Evolutionary conservation across 2,888 invertebrate genomes (phyloP), one percentile per base, ranked within the genome.

Genomic region (Scotopteryx bipunctaria): DNA sequence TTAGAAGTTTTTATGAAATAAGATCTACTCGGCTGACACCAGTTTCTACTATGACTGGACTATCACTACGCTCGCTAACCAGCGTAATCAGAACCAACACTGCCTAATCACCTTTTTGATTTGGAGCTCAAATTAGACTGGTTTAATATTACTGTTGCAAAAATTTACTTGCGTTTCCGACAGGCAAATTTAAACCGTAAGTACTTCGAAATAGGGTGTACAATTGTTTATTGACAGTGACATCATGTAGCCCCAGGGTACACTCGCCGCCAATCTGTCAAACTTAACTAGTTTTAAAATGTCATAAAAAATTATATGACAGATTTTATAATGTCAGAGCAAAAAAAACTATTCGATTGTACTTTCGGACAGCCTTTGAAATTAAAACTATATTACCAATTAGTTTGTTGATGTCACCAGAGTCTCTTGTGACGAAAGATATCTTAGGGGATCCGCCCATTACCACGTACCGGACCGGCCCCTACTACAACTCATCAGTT

Each of bases 211-310:
- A 27, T 37, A 47, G 25, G 14, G 32, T 19, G 11, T 32, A 32
- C 17, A 29, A 29, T 32, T 29, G n/a, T 21, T 19, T 11, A 16
- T 11, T 31, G 21, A 31, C 27, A 46, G 25, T 54, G 55, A 55
- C 44, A 52, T 57, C 56, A 57, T 27, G 64, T 68, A 56, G 70
- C 70, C 66, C 45, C 57, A 60, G 71, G 71, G 67, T 56, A 61
- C 57, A 37, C 44, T 66, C 60, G 62, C 61, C 64, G 66, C 45
- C 65, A 70, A 77, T 77, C 72, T 65, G 75, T 78, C 77, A 78
- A 69, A 69, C 48, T 46, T 50, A 47, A 66, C 66, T 61, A 66
- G 64, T 66, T 67, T 58, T 66, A 55, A 58, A 55, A 41, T 50
- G 44, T 37, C 41, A 58, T 37, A 59, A 57, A 57, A 59, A 61